Conservation (phyloP, 2,113 vertebrate species). For the Phalacrocorax brasilianus region DNA sequence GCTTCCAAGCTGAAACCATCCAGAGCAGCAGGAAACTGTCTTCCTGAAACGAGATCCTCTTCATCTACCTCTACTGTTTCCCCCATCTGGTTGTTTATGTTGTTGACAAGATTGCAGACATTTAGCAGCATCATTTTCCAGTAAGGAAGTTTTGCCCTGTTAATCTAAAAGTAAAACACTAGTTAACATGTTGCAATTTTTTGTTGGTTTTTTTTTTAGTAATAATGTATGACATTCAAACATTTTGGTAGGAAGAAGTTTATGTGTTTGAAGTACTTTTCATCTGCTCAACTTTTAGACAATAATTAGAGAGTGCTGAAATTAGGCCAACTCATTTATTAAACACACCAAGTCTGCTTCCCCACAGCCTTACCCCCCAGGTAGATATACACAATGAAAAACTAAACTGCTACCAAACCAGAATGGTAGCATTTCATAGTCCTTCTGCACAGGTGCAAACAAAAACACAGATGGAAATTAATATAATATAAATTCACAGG, state of each 20-base stretch:
- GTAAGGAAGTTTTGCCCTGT: constrained; percentile 82
- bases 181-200: not conserved
- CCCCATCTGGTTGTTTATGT: constrained; percentile 70
- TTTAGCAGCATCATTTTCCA: constrained; percentile 88
- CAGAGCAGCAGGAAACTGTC: constrained; percentile 67
- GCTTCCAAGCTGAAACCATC: constrained; percentile 80
- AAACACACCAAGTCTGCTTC: not conserved
- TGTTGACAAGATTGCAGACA: constrained; percentile 82
- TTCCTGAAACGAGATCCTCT: constrained; percentile 74
- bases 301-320: constrained; percentile 1
- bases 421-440: constrained; percentile 39
- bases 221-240: not conserved
- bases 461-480: constrained; percentile 25
- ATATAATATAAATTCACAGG: constrained; percentile 20
- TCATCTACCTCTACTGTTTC: constrained; percentile 69
- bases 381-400: not conserved
- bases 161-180: constrained; percentile 60
- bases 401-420: constrained; percentile 11
- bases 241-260: not conserved
- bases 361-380: not conserved
- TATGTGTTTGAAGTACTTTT: not conserved
- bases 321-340: constrained; percentile 12
- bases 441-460: constrained; percentile 22
- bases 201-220: not conserved
- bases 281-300: not conserved